Evolutionary conservation across 2,113 vertebrate species (phyloP).

Genomic region (Gorilla gorilla): DNA sequence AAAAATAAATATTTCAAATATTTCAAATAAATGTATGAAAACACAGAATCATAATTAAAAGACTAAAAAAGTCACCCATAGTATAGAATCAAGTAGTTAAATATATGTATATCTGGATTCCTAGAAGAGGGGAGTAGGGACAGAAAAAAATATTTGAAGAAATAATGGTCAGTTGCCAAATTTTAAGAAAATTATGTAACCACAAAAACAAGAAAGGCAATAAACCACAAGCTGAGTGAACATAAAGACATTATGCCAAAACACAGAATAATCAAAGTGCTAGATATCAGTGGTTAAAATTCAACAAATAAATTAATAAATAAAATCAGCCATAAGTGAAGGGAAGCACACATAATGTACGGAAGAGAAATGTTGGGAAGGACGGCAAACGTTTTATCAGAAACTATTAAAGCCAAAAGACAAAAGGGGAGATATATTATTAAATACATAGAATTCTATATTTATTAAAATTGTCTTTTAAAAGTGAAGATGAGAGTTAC

Average conservation of each 20-base stretch:
- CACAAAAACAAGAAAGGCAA: not conserved
- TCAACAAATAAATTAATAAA: not conserved
- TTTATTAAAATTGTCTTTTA: not conserved
- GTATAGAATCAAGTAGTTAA: not conserved
- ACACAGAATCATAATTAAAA: not conserved
- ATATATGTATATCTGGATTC: not conserved
- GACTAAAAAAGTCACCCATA: not conserved
- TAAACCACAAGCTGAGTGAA: not conserved
- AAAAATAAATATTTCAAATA: not conserved
- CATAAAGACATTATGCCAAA: not conserved
- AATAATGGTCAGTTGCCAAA: not conserved
- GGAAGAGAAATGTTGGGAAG: not conserved
- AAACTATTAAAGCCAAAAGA: not conserved
- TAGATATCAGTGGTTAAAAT: not conserved
- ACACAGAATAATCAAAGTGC: not conserved
- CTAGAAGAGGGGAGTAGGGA: not conserved
- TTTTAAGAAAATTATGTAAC: not conserved
- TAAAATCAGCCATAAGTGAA: not conserved
- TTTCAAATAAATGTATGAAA: not conserved
- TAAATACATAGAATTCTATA: not conserved
- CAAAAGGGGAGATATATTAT: not conserved
- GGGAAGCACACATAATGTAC: not conserved
- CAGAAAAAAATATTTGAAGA: not conserved
- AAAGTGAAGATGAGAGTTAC: not conserved
- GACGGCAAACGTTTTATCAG: not conserved